These are phyloP conservation scores for Microctonus brassicae DNA, from an alignment of 2,888 invertebrate species.

Conservation along the genomic window DNA sequence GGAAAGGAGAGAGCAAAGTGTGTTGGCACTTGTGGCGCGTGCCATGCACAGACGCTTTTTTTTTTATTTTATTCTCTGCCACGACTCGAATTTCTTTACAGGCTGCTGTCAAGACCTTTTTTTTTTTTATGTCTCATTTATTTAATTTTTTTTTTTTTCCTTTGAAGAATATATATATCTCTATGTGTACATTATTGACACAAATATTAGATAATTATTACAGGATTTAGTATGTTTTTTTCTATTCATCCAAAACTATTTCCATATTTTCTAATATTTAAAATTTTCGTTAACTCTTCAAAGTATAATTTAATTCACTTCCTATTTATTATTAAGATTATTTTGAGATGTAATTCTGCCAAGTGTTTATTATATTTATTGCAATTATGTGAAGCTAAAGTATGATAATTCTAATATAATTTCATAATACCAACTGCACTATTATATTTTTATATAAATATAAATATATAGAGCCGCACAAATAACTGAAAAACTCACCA, in stretches of 20 bases:
- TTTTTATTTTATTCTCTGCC: slow-evolving; percentile 3
- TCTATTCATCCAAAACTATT: neutral
- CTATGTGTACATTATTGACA: neutral
- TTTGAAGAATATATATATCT: neutral
- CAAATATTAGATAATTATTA: neutral
- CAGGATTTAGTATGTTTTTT: neutral
- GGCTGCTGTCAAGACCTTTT: slow-evolving; percentile 4
- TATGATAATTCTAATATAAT: neutral
- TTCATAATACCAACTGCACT: slow-evolving; percentile 14
- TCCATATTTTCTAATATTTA: neutral
- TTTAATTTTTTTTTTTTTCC: neutral
- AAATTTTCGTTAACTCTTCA: too few relatives aligned
- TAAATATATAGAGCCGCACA: neutral
- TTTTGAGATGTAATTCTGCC: too few relatives aligned
- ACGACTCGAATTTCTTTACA: slow-evolving; percentile 14
- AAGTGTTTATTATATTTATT: too few relatives aligned
- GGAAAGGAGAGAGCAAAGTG: slow-evolving; percentile 7
- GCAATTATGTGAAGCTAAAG: too few relatives aligned
- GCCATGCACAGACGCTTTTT: slow-evolving; percentile 10
- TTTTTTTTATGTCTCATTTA: neutral
- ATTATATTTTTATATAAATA: too few relatives aligned
- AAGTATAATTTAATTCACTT: too few relatives aligned
- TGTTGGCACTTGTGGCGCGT: slow-evolving; percentile 22
- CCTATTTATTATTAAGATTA: too few relatives aligned
- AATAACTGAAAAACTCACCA: slow-evolving; percentile 1